Percentiles rank a stretch among this genome's conserved stretches.
Conservation (phyloP, 2,113 vertebrate genomes). For the Carettochelys insculpta region DNA sequence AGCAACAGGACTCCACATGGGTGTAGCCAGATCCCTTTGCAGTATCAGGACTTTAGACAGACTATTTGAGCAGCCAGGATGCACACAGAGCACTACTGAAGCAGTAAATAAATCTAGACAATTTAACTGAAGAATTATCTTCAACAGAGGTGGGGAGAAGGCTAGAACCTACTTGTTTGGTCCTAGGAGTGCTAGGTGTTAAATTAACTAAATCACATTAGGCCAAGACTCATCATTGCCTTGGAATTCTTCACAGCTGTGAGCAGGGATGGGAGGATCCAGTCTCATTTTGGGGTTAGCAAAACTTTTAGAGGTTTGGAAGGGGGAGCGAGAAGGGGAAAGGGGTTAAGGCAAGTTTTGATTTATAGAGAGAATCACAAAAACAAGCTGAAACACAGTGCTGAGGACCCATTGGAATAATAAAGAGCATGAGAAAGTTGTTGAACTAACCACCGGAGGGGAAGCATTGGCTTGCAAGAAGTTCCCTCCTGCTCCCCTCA, state of each 20-base stretch:
- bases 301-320: neutral
- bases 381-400: fast-evolving
- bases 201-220: neutral
- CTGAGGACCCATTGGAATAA: neutral
- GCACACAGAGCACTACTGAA: neutral
- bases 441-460: neutral
- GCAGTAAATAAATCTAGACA: neutral
- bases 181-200: neutral
- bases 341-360: neutral
- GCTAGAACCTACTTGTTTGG: neutral
- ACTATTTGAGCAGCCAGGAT: neutral
- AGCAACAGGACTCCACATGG: neutral
- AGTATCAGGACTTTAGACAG: neutral
- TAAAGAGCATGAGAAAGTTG: neutral
- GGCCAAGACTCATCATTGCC: neutral
- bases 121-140: neutral
- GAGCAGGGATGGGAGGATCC: neutral
- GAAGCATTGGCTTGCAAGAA: fast-evolving
- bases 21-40: neutral
- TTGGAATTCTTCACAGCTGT: neutral
- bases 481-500: conserved; percentile 1
- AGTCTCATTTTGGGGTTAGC: neutral
- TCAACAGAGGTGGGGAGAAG: neutral
- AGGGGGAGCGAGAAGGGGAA: no score
- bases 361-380: neutral